Evolutionary conservation across 2,797 vertebrate species (phyloP), one percentile per base, ranked within the genome.

Genomic region (Arrhamphus sclerolepis): DNA sequence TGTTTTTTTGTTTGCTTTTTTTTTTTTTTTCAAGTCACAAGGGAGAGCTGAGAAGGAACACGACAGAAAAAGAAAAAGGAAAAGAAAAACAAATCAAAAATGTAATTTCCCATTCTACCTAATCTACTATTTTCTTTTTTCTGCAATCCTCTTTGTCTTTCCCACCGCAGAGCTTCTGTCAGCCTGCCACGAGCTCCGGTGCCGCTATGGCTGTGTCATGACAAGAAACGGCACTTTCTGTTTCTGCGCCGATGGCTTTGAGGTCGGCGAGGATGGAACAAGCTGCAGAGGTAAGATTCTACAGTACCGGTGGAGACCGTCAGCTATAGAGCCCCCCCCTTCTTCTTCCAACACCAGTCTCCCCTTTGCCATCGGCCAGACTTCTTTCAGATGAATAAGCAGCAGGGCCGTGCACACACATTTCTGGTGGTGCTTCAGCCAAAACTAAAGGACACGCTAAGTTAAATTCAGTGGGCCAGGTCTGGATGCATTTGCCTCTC

Each of bases 171-270:
- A 98, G 87, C 82, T 97, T 34, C 87, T 96, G 79, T 92, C 96
- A 78, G 94, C 68, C 73, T 99, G 98, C 89, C 95, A 97, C 2
- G 92, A 94, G 87, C 86, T 95, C 78, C 92, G 90, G 4, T 99
- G 98, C 86, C 95, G 95, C 20, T 93, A 97, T 43, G 96, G 91
- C 75, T 99, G 98, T 84, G 94, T 95, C 76, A 90, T 98, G 81
- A 89, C 92, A 62, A 95, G 94, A 86, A 97, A 96, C 2, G 91
- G 91, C 80, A 96, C 94, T 40, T 90, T 91, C 86, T 99, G 98
- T 73, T 99, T 95, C 90, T 99, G 98, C 17, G 81, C 92, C 4
- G 93, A 97, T 29, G 97, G 98, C n/a, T 97, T 96, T 14, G 92
- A 96, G 90, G 87, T 97, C 1, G 89, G 91, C 54, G 85, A 92